Evolutionary conservation across 2,888 invertebrate species (phyloP).

Genomic region (Drosophila atripex): DNA sequence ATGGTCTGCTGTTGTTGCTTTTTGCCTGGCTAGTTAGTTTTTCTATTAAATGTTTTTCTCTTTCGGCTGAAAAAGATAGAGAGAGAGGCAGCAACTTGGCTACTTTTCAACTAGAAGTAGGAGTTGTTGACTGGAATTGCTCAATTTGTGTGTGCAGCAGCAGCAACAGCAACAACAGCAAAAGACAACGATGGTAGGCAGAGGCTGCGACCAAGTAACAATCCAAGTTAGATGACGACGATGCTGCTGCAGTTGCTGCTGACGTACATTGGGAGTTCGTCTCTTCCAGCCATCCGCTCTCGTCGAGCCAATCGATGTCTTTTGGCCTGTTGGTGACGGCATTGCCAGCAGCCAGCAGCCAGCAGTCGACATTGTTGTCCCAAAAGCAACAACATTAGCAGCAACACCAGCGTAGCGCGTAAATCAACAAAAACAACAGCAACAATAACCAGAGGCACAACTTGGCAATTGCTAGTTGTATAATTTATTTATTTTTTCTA

Average conservation of each 20-base stretch:
- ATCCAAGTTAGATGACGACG: conserved; percentile 45
- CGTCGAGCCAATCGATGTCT: conserved; percentile 31
- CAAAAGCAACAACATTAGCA: conserved; percentile 24
- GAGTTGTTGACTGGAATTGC: conserved; percentile 79
- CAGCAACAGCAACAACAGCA: conserved; percentile 33
- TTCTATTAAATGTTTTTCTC: conserved; percentile 71
- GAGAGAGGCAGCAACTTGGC: conserved; percentile 53
- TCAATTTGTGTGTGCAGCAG: conserved; percentile 73
- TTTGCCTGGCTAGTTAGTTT: conserved; percentile 42
- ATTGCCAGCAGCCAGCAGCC: conserved; percentile 41
- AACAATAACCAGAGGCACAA: conserved; percentile 19
- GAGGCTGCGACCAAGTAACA: conserved; percentile 51
- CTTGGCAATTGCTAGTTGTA: conserved; percentile 55
- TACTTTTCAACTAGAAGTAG: conserved; percentile 77
- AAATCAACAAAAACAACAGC: conserved; percentile 21
- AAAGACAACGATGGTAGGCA: conserved; percentile 34
- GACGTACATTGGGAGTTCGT: conserved; percentile 46
- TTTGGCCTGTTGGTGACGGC: conserved; percentile 44
- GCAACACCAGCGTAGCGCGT: conserved; percentile 58
- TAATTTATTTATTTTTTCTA: conserved; percentile 56
- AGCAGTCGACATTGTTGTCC: conserved; percentile 39
- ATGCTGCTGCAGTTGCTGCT: conserved; percentile 31
- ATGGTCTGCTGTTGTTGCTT: conserved; percentile 50
- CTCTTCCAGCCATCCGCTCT: conserved; percentile 34
- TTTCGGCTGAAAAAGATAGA: conserved; percentile 42